A percentile compares a stretch with the other conserved stretches of the same genome.
These are phyloP conservation scores for Drosophila pullipes DNA, from an alignment of 2,888 invertebrate species.

Conservation along the genomic window DNA sequence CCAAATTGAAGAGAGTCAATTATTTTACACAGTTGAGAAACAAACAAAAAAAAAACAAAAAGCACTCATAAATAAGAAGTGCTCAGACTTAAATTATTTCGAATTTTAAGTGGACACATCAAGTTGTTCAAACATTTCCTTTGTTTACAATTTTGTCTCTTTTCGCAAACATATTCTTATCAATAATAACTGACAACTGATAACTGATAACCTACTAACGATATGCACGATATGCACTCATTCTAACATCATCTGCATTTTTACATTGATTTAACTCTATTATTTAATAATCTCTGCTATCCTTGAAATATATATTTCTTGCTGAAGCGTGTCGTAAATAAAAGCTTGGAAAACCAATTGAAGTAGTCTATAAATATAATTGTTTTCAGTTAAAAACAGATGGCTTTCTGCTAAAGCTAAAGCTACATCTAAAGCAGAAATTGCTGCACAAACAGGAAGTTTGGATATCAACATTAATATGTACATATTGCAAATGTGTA, in stretches of 20 bases:
- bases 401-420: constrained; percentile 5
- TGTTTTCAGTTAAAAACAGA: constrained; percentile 1
- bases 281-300: background rate
- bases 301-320: background rate
- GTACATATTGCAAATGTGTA: background rate
- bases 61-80: background rate
- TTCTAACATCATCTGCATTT: constrained; percentile 1
- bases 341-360: background rate
- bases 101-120: background rate
- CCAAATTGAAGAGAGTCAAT: constrained; percentile 2
- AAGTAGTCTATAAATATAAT: background rate
- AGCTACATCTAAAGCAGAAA: constrained; percentile 15
- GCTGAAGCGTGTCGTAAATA: background rate
- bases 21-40: background rate
- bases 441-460: constrained; percentile 41
- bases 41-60: background rate
- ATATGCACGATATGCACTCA: background rate
- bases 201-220: constrained; percentile 23
- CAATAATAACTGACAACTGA: constrained; percentile 30
- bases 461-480: constrained; percentile 1
- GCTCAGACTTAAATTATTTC: background rate
- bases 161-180: constrained; percentile 28
- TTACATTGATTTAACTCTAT: background rate
- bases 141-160: background rate
- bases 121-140: background rate